Conservation (phyloP, 2,113 vertebrate genomes). For the Sula dactylatra region DNA sequence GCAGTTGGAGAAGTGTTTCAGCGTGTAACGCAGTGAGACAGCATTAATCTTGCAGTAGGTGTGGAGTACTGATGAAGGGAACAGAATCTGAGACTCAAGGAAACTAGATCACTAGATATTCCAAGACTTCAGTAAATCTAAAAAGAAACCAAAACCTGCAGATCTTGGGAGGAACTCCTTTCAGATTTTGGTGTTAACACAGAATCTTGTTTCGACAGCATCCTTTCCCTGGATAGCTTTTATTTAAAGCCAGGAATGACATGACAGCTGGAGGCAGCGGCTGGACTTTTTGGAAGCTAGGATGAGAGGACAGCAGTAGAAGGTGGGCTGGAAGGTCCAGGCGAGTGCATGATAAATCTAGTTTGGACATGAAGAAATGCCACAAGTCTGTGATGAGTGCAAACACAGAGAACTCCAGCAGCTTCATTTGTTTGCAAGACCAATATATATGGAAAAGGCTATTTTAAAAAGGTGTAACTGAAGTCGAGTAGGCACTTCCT, state of each 20-base stretch:
- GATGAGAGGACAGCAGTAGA: neutral
- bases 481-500: neutral
- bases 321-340: neutral
- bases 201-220: neutral
- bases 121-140: neutral
- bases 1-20: neutral
- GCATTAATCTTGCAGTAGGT: no score
- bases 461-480: neutral
- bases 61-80: neutral
- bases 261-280: neutral
- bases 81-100: neutral
- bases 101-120: neutral
- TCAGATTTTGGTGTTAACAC: neutral
- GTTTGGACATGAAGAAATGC: neutral
- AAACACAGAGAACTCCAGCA: neutral
- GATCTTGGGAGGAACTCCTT: neutral
- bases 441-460: neutral
- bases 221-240: neutral
- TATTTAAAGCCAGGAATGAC: neutral
- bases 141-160: neutral
- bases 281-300: neutral
- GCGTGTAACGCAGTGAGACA: neutral
- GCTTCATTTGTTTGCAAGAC: neutral
- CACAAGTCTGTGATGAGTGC: no score
- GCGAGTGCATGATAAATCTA: accelerated